phyloP scores from a whole-genome alignment of 1,140 invertebrate genomes.

The Propsilocerus akamusi region DNA sequence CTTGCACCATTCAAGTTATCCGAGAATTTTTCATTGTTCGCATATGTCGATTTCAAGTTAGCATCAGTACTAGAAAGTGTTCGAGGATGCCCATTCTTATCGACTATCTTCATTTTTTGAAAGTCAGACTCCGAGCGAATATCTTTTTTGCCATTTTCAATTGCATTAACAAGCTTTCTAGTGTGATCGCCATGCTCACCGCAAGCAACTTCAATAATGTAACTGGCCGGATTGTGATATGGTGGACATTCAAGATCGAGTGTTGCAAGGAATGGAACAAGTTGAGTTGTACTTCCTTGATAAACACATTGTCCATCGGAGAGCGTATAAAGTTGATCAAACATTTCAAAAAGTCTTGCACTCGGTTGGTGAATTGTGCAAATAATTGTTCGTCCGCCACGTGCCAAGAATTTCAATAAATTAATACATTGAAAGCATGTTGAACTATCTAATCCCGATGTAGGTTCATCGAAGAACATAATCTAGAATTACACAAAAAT shows the following conservation, averaged over 20 bases:
- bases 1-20: slow-evolving; percentile 19
- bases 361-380: slow-evolving; percentile 97
- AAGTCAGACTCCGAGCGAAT: slow-evolving; percentile 31
- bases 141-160: slow-evolving; percentile 62
- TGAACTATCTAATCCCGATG: slow-evolving; percentile 85
- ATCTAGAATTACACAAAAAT: slow-evolving; percentile 25
- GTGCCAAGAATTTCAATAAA: slow-evolving; percentile 67
- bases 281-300: slow-evolving; percentile 61
- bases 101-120: slow-evolving; percentile 31
- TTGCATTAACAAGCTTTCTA: slow-evolving; percentile 61
- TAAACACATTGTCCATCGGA: slow-evolving; percentile 91
- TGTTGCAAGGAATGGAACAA: slow-evolving; percentile 73
- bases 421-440: slow-evolving; percentile 88
- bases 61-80: slow-evolving; percentile 13
- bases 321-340: slow-evolving; percentile 86
- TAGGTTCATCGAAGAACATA: slow-evolving; percentile 97
- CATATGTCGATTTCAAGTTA: slow-evolving; percentile 19
- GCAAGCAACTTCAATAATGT: slow-evolving; percentile 87
- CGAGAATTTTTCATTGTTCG: slow-evolving; percentile 28
- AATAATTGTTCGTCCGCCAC: slow-evolving; percentile 83
- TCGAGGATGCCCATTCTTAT: slow-evolving; percentile 22
- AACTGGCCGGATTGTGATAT: slow-evolving; percentile 94
- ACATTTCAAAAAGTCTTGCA: slow-evolving; percentile 90
- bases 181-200: slow-evolving; percentile 89
- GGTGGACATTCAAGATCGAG: slow-evolving; percentile 75